Percentiles rank a stretch among this genome's conserved stretches.
Conservation (phyloP, 2,888 invertebrate species). For the Catocala sponsa region DNA sequence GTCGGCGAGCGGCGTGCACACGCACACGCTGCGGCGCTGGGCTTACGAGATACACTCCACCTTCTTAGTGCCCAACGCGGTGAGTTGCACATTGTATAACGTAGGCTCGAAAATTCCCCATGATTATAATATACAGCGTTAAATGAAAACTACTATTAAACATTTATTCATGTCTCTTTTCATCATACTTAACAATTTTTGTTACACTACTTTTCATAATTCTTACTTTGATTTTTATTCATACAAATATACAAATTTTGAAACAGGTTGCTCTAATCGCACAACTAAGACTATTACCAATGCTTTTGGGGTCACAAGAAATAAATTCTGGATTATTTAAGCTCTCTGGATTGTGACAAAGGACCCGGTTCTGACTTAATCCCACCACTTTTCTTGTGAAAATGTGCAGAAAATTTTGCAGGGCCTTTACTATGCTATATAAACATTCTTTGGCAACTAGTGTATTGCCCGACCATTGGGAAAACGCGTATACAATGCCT, state of each 20-base stretch:
- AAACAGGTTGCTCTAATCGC: no score
- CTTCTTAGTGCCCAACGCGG: conserved; percentile 96
- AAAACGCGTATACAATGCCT: neutral
- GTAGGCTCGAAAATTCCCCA: no score
- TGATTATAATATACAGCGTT: no score
- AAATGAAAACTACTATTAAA: no score
- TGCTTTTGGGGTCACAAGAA: no score
- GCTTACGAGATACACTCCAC: conserved; percentile 99
- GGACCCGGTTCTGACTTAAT: neutral
- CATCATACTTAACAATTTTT: no score
- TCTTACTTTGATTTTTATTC: no score
- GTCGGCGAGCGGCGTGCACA: conserved; percentile 85
- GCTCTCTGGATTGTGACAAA: neutral
- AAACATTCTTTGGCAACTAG: no score
- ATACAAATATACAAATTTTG: no score
- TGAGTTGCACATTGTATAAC: conserved; percentile 57
- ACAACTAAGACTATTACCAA: no score
- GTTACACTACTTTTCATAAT: no score
- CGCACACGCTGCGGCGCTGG: conserved; percentile 98
- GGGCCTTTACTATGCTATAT: neutral
- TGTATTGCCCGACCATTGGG: neutral
- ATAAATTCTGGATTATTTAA: neutral
- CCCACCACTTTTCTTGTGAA: neutral
- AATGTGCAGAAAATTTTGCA: neutral
- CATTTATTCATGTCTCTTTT: no score